A percentile compares a stretch with the other conserved stretches of the same genome.
Evolutionary conservation across 2,888 invertebrate species (phyloP).

Genomic region (Sphaeridia pumilis): DNA sequence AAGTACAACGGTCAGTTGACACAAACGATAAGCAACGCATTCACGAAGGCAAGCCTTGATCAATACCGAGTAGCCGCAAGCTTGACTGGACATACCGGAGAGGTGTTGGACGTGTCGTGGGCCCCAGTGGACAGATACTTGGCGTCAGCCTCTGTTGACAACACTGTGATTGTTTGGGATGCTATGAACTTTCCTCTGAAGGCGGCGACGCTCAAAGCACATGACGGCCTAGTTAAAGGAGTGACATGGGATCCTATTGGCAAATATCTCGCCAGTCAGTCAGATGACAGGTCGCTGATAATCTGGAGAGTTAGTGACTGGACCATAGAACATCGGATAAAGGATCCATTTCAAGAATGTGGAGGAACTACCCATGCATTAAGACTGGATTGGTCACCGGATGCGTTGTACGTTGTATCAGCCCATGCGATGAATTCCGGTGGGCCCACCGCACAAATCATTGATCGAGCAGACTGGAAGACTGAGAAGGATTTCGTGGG

Average conservation of each 20-base stretch:
- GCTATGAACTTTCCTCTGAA: constrained; percentile 62
- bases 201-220: constrained; percentile 47
- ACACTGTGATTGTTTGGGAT: constrained; percentile 96
- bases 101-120: constrained; percentile 93
- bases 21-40: constrained; percentile 20
- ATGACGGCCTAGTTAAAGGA: constrained; percentile 89
- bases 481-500: constrained; percentile 96
- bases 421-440: constrained; percentile 99
- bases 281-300: constrained; percentile 84
- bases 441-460: constrained; percentile 93
- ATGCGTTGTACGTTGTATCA: constrained; percentile 90
- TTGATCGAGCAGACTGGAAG: constrained; percentile 86
- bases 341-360: constrained; percentile 79
- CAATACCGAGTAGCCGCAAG: constrained; percentile 85
- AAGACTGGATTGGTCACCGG: constrained; percentile 92
- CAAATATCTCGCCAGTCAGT: constrained; percentile 91
- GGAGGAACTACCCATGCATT: constrained; percentile 83
- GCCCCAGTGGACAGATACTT: constrained; percentile 86
- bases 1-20: constrained; percentile 20
- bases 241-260: constrained; percentile 98
- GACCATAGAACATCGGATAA: constrained; percentile 73
- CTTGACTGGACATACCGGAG: constrained; percentile 80
- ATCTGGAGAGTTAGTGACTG: constrained; percentile 96
- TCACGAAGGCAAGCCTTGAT: constrained; percentile 69
- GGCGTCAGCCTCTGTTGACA: constrained; percentile 95